phyloP scores from a whole-genome alignment of 1,140 invertebrate species.

The Camponotus vicinus region DNA sequence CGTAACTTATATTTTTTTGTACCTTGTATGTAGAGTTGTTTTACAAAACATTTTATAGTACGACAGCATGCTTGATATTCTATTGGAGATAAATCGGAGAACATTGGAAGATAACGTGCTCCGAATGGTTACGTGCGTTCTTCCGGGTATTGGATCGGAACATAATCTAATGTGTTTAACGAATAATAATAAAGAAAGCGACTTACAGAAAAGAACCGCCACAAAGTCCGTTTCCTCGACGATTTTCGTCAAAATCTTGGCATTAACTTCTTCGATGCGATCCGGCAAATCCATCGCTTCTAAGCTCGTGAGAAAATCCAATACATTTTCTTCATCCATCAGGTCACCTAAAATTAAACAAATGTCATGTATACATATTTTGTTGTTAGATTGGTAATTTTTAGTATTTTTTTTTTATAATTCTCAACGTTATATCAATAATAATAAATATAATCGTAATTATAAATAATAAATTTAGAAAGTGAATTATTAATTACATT shows the following conservation, averaged over 20 bases:
- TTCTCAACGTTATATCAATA: too few relatives aligned
- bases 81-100: not conserved
- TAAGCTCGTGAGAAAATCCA: conserved; percentile 96
- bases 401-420: not conserved
- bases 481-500: conserved; percentile 1
- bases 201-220: conserved; percentile 98
- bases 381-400: not conserved
- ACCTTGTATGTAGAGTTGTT: too few relatives aligned
- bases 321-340: conserved; percentile 96
- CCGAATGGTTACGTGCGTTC: not conserved
- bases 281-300: conserved; percentile 98
- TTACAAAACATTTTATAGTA: not conserved
- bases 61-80: conserved; percentile 5
- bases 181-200: not conserved
- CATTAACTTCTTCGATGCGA: conserved; percentile 97
- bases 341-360: conserved; percentile 91
- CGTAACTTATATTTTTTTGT: not conserved
- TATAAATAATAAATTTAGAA: conserved; percentile 7
- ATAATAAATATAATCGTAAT: not conserved
- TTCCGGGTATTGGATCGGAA: not conserved
- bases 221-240: conserved; percentile 97
- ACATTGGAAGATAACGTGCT: not conserved
- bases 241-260: conserved; percentile 96
- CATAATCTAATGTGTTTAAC: conserved; percentile 4
- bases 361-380: not conserved